Evolutionary conservation across 2,797 vertebrate species (phyloP).

Genomic region (Aphelocoma californica): DNA sequence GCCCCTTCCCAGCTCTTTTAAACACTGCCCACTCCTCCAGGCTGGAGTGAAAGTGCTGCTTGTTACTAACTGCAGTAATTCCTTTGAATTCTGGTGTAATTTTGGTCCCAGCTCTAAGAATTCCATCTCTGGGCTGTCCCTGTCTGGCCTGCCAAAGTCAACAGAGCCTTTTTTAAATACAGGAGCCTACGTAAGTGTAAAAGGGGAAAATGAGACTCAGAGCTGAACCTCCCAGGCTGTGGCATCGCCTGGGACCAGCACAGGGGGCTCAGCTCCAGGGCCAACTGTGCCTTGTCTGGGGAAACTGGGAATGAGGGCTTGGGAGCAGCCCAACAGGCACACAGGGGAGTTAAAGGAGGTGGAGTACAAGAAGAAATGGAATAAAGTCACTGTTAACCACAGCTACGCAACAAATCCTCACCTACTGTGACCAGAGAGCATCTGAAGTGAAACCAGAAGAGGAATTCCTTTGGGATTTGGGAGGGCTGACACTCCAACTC

Average conservation of each 20-base stretch:
- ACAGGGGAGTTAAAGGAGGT: background rate
- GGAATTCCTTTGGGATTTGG: background rate
- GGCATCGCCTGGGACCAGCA: background rate
- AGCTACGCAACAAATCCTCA: background rate
- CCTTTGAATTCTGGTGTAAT: background rate
- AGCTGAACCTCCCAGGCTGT: slow-evolving; percentile 22
- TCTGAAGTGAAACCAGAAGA: background rate
- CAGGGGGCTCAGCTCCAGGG: background rate
- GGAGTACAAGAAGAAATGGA: background rate
- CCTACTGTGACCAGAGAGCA: background rate
- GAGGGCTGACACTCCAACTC: background rate
- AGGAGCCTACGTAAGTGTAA: background rate
- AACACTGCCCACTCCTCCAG: background rate
- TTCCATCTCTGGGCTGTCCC: background rate
- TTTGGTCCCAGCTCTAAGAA: background rate
- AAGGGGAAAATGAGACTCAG: slow-evolving; percentile 2
- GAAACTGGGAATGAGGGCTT: background rate
- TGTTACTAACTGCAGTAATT: background rate
- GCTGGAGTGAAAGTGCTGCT: background rate
- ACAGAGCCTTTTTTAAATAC: background rate
- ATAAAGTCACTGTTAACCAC: background rate
- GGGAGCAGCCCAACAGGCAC: background rate
- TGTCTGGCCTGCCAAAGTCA: slow-evolving; percentile 31
- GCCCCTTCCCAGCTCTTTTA: background rate
- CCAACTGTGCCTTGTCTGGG: background rate